phyloP scores from a whole-genome alignment of 1,140 invertebrate genomes.

The Macrosteles quadrilineatus region DNA sequence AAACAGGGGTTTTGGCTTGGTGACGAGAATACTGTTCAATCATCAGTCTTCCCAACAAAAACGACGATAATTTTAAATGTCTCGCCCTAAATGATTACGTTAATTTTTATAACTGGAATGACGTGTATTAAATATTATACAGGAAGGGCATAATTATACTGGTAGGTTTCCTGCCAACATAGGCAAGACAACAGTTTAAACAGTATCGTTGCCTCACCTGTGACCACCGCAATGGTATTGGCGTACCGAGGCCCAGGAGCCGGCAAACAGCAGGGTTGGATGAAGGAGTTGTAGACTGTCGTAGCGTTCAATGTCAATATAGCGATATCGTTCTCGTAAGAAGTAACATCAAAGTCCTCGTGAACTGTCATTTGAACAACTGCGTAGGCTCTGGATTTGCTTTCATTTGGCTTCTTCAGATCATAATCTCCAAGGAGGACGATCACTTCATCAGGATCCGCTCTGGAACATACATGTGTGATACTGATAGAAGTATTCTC shows the following conservation, averaged over 20 bases:
- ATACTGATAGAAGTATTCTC: too few relatives aligned
- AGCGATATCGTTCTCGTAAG: constrained; percentile 80
- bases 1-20: too few relatives aligned
- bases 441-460: constrained; percentile 27
- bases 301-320: constrained; percentile 68
- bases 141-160: too few relatives aligned
- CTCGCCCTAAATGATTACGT: too few relatives aligned
- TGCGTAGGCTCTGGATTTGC: constrained; percentile 36
- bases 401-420: constrained; percentile 38
- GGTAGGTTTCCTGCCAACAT: too few relatives aligned
- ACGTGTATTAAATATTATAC: too few relatives aligned
- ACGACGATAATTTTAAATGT: too few relatives aligned
- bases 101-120: too few relatives aligned
- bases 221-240: constrained; percentile 38
- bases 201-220: constrained; percentile 40
- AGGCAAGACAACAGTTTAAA: too few relatives aligned
- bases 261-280: constrained; percentile 73
- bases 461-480: too few relatives aligned
- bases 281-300: constrained; percentile 56
- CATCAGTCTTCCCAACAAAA: too few relatives aligned
- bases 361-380: constrained; percentile 55
- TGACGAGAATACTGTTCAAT: too few relatives aligned
- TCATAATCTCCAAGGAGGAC: constrained; percentile 44
- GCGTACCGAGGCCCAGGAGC: constrained; percentile 48
- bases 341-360: constrained; percentile 66